These are phyloP conservation scores for Eristalinus sepulchralis DNA, from an alignment of 2,888 invertebrate genomes.

Conservation along the genomic window DNA sequence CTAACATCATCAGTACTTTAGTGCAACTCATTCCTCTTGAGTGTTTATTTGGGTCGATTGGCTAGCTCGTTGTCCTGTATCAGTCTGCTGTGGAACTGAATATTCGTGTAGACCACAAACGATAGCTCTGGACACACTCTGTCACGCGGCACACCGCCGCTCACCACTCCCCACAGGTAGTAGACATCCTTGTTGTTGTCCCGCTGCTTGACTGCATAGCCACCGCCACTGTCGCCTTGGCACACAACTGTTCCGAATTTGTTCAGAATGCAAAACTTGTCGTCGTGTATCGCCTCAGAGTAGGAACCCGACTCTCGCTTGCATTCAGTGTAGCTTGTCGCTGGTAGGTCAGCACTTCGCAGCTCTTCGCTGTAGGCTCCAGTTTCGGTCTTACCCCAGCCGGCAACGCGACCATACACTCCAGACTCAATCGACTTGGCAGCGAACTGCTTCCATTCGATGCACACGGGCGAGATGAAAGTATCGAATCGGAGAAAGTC, in stretches of 20 bases:
- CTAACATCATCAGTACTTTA: background rate
- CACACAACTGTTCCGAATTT: background rate
- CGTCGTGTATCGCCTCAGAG: background rate
- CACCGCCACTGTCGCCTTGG: constrained; percentile 4
- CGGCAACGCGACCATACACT: background rate
- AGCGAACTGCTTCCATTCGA: background rate
- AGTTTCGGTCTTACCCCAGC: constrained; percentile 14
- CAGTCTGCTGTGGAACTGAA: background rate
- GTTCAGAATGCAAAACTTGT: constrained; percentile 3
- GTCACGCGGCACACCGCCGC: background rate
- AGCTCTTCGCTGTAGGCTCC: background rate
- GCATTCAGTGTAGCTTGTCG: background rate
- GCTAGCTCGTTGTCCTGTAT: background rate
- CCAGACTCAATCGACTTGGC: background rate
- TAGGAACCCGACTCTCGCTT: background rate
- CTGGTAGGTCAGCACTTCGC: background rate
- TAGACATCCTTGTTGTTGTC: background rate
- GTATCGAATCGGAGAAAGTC: background rate
- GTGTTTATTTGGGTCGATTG: background rate
- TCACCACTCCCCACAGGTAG: constrained; percentile 3
- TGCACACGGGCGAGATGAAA: background rate
- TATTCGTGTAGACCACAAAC: background rate
- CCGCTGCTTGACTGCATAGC: background rate
- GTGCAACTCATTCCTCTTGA: background rate
- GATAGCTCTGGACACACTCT: background rate